These are phyloP conservation scores for Acrobasis suavella DNA, from an alignment of 2,888 invertebrate genomes.

Conservation along the genomic window DNA sequence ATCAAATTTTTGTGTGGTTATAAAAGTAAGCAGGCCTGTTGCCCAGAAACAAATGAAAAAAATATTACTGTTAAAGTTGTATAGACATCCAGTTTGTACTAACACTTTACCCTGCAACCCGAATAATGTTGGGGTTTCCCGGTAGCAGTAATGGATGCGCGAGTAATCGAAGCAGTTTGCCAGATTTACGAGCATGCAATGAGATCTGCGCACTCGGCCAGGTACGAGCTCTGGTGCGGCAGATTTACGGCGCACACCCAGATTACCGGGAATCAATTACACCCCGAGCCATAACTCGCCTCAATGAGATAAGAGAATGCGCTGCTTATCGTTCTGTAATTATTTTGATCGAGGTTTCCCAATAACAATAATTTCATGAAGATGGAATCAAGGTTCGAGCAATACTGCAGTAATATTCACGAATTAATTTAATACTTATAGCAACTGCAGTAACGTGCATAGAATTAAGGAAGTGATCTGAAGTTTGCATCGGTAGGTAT, in stretches of 20 bases:
- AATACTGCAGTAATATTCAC: not conserved
- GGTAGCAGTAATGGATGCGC: conserved; percentile 7
- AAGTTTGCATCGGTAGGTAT: no score
- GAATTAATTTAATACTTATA: not conserved
- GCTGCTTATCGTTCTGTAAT: not conserved
- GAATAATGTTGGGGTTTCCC: conserved; percentile 10
- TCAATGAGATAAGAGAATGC: conserved; percentile 4
- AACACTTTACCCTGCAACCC: not conserved
- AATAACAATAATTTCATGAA: conserved; percentile 1
- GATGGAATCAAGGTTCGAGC: not conserved
- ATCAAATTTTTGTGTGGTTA: no score
- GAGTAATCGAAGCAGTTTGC: not conserved
- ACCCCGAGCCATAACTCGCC: conserved; percentile 15
- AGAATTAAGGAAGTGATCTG: no score
- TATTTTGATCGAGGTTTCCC: conserved; percentile 3
- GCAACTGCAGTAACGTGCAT: no score
- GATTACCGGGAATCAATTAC: conserved; percentile 13
- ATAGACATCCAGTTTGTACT: no score
- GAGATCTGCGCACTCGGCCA: conserved; percentile 4
- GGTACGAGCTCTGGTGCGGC: not conserved
- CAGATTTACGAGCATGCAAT: conserved; percentile 11
- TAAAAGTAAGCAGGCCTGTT: no score
- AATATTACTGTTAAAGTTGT: no score
- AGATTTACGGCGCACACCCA: conserved; percentile 7
- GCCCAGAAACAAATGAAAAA: not conserved